A percentile compares a stretch with the other conserved stretches of the same genome.
These are phyloP conservation scores for Anoncus sp. DNA, from an alignment of 2,888 invertebrate species.

Conservation along the genomic window DNA sequence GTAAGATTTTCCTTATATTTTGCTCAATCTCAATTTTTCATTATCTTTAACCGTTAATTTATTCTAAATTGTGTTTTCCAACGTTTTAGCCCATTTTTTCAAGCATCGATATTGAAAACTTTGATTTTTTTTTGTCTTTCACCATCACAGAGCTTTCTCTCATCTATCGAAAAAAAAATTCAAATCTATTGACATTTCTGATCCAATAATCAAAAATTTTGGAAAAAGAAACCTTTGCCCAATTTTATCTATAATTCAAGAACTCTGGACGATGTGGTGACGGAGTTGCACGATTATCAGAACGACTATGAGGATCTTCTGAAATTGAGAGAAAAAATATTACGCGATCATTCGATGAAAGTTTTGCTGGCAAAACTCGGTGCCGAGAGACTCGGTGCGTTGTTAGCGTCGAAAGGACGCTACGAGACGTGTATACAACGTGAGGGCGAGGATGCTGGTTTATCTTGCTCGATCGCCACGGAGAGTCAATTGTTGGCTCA, in stretches of 20 bases:
- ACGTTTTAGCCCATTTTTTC: too few species aligned
- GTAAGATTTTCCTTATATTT: too few species aligned
- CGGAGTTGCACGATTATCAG: constrained; percentile 87
- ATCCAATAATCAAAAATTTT: too few species aligned
- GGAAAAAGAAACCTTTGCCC: too few species aligned
- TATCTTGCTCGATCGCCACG: constrained; percentile 81
- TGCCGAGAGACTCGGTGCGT: constrained; percentile 74
- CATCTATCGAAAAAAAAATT: too few species aligned
- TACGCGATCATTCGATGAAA: constrained; percentile 80
- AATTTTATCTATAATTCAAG: constrained; percentile 78
- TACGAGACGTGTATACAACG: constrained; percentile 81
- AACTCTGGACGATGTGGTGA: constrained; percentile 86
- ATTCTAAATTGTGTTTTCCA: too few species aligned
- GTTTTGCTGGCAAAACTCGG: constrained; percentile 77
- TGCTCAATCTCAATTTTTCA: too few species aligned
- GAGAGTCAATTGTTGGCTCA: constrained; percentile 81
- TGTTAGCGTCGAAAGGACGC: constrained; percentile 75
- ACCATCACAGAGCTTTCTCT: too few species aligned
- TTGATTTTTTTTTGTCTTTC: too few species aligned
- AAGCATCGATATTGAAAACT: background rate
- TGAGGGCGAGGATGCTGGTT: constrained; percentile 78
- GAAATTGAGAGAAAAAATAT: constrained; percentile 85
- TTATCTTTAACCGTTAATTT: too few species aligned
- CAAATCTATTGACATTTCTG: too few species aligned
- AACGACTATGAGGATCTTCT: constrained; percentile 87